phyloP scores from a whole-genome alignment of 2,113 vertebrate genomes.

The Benitochromis conjunctus region DNA sequence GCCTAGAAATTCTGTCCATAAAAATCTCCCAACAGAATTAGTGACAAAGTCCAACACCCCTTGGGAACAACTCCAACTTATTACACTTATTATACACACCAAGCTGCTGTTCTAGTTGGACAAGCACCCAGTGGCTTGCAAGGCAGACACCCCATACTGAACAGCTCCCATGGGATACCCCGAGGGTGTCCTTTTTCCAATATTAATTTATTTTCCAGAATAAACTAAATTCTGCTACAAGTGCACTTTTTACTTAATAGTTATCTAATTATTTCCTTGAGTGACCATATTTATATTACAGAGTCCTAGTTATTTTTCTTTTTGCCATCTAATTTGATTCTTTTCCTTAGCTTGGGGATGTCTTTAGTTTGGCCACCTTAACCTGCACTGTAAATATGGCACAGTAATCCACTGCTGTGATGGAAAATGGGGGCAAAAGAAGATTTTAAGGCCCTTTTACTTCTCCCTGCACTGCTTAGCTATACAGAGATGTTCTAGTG shows the following conservation, averaged over 20 bases:
- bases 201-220: background rate
- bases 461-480: background rate
- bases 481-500: background rate
- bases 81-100: background rate
- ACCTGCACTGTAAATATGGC: background rate
- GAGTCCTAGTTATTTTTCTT: background rate
- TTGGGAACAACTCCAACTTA: background rate
- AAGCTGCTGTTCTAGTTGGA: rapidly evolving
- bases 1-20: background rate
- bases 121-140: rapidly evolving
- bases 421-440: background rate
- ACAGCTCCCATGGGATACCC: background rate
- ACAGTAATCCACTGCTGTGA: background rate
- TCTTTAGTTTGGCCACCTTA: background rate
- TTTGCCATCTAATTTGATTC: rapidly evolving
- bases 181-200: background rate
- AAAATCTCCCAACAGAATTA: background rate
- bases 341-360: background rate
- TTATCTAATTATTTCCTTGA: background rate
- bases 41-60: background rate
- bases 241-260: background rate
- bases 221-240: background rate
- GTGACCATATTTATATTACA: background rate
- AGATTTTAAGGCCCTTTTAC: background rate
- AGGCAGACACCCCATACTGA: background rate